A percentile compares a stretch with the other conserved stretches of the same genome.
Evolutionary conservation across 2,113 vertebrate species (phyloP).

Genomic region (Choloepus hoffmanni): DNA sequence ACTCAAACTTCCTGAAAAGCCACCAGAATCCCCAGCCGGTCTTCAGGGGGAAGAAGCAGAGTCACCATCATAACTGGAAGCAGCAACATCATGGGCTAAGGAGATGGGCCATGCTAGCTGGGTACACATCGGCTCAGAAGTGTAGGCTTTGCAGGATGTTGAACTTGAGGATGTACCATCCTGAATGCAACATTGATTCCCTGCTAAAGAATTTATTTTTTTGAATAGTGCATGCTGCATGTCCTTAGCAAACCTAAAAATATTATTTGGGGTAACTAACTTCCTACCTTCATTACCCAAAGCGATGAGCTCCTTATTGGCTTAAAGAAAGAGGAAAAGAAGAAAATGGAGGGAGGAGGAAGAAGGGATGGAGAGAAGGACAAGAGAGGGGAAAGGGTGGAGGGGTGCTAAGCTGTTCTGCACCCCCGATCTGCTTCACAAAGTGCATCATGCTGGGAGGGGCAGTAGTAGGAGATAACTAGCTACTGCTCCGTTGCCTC

Average conservation of each 20-base stretch:
- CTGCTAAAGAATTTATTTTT: neutral
- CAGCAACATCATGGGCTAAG: rapidly evolving
- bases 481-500: neutral
- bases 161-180: neutral
- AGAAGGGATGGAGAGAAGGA: neutral
- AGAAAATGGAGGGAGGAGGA: neutral
- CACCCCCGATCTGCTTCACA: neutral
- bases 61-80: neutral
- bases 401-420: neutral
- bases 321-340: neutral
- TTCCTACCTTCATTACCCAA: neutral
- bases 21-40: neutral
- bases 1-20: neutral
- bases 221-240: neutral
- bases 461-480: too few species aligned
- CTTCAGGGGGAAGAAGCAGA: neutral
- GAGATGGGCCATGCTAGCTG: neutral
- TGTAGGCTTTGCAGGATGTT: rapidly evolving
- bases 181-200: neutral
- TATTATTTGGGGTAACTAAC: neutral
- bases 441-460: neutral
- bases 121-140: neutral
- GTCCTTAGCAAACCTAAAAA: neutral
- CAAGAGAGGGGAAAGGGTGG: neutral
- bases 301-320: neutral